These are phyloP conservation scores for Xyrichtys novacula DNA, from an alignment of 2,797 vertebrate genomes.

Conservation along the genomic window DNA sequence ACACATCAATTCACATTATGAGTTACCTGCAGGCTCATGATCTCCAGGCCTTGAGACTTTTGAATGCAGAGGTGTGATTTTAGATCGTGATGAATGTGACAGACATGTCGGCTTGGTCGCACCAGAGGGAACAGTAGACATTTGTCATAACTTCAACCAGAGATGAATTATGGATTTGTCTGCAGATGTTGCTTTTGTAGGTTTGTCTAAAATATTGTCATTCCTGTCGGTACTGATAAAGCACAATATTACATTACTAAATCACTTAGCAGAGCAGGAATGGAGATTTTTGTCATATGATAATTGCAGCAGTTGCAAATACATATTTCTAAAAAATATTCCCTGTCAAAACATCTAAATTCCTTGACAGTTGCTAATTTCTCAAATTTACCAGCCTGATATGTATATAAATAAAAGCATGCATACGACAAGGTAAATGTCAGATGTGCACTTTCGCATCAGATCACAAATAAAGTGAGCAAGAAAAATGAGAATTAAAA, in stretches of 20 bases:
- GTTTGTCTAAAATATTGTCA: conserved; percentile 36
- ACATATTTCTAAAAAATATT: conserved; percentile 23
- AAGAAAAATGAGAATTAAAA: conserved; percentile 18
- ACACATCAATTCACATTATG: conserved; percentile 12
- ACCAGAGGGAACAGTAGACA: conserved; percentile 31
- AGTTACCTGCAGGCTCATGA: conserved; percentile 33
- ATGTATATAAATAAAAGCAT: background rate
- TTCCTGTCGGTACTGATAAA: conserved; percentile 27
- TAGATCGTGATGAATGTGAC: conserved; percentile 20
- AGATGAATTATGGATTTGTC: conserved; percentile 69
- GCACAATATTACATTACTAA: conserved; percentile 11
- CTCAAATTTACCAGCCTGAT: conserved; percentile 9
- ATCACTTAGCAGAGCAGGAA: conserved; percentile 6
- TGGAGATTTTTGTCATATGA: conserved; percentile 7
- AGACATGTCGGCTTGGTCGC: conserved; percentile 34
- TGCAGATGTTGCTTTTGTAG: conserved; percentile 40
- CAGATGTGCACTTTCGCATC: background rate
- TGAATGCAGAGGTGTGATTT: conserved; percentile 31
- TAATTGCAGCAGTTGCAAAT: conserved; percentile 37
- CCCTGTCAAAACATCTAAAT: conserved; percentile 38
- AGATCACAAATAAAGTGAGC: conserved; percentile 15
- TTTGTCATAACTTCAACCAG: conserved; percentile 52
- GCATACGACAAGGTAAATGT: background rate
- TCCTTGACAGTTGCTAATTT: conserved; percentile 40
- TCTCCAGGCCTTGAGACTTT: conserved; percentile 58